Percentiles rank a stretch among this genome's conserved stretches.
These are phyloP conservation scores for Prochilodus magdalenae DNA, from an alignment of 2,113 vertebrate genomes.

Conservation along the genomic window DNA sequence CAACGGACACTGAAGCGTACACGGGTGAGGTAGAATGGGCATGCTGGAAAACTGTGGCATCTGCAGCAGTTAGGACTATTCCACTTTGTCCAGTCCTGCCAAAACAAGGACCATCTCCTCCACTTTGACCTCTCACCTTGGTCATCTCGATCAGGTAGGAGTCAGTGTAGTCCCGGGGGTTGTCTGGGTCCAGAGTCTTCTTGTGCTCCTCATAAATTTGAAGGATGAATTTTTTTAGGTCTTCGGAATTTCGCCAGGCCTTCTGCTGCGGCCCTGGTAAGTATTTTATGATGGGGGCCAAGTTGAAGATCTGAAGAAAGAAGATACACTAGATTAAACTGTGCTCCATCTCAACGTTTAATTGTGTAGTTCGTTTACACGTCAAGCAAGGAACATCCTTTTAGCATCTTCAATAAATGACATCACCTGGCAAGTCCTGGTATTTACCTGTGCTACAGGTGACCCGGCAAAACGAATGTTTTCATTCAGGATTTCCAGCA, in stretches of 20 bases:
- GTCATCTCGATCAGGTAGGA: slow-evolving; percentile 60
- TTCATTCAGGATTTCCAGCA: slow-evolving; percentile 58
- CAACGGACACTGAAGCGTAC: too few relatives aligned
- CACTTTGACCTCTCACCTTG: slow-evolving; percentile 49
- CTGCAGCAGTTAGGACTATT: too few relatives aligned
- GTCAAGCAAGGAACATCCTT: too few relatives aligned
- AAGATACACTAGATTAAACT: too few relatives aligned
- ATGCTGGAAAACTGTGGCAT: too few relatives aligned
- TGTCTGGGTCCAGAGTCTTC: slow-evolving; percentile 48
- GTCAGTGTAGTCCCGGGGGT: slow-evolving; percentile 55
- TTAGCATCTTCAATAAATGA: too few relatives aligned
- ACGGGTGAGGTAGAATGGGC: too few relatives aligned
- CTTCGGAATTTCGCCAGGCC: not conserved
- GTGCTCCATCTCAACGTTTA: too few relatives aligned
- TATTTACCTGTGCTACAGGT: slow-evolving; percentile 39
- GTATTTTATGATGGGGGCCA: slow-evolving; percentile 50
- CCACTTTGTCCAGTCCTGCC: too few relatives aligned
- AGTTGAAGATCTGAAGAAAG: slow-evolving; percentile 53
- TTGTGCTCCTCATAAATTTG: slow-evolving; percentile 44
- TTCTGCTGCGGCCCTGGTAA: slow-evolving; percentile 60
- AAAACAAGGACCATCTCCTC: too few relatives aligned
- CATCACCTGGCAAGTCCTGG: not conserved
- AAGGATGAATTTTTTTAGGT: slow-evolving; percentile 32
- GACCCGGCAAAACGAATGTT: slow-evolving; percentile 25
- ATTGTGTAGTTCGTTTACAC: not conserved